Conservation (phyloP, 2,113 vertebrate genomes). For the Hemiscyllium ocellatum region DNA sequence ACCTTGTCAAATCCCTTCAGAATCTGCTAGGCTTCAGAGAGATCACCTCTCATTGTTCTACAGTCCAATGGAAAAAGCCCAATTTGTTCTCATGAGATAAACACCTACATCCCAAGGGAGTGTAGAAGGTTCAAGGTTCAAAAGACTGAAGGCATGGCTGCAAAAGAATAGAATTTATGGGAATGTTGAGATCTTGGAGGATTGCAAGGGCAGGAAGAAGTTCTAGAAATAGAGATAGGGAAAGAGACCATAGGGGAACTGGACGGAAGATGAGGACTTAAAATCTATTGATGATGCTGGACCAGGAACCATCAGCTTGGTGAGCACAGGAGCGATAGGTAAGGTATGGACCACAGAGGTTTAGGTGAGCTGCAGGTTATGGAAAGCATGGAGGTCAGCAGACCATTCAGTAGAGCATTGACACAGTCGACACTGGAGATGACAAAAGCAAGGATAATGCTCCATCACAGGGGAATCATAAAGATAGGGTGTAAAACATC, state of each 20-base stretch:
- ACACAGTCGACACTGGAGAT: background rate
- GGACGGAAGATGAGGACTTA: background rate
- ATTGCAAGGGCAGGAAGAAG: background rate
- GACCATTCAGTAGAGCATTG: background rate
- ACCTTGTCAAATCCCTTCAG: too few relatives aligned
- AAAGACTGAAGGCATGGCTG: background rate
- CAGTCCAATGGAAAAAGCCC: too few relatives aligned
- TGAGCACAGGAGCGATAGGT: background rate
- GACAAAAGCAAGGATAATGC: background rate
- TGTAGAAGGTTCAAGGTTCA: background rate
- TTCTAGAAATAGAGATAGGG: background rate
- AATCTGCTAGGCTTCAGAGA: too few relatives aligned
- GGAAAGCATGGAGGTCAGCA: background rate
- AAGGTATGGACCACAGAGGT: background rate
- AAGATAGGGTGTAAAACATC: background rate
- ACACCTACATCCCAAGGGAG: background rate
- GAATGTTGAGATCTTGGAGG: background rate
- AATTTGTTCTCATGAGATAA: too few relatives aligned
- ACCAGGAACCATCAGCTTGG: background rate
- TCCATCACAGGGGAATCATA: background rate
- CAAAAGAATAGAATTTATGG: background rate
- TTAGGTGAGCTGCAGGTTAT: background rate
- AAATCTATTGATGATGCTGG: background rate
- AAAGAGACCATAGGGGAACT: background rate
- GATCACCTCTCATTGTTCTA: too few relatives aligned